Conservation (phyloP, 2,113 vertebrate genomes). For the Ahaetulla prasina region DNA sequence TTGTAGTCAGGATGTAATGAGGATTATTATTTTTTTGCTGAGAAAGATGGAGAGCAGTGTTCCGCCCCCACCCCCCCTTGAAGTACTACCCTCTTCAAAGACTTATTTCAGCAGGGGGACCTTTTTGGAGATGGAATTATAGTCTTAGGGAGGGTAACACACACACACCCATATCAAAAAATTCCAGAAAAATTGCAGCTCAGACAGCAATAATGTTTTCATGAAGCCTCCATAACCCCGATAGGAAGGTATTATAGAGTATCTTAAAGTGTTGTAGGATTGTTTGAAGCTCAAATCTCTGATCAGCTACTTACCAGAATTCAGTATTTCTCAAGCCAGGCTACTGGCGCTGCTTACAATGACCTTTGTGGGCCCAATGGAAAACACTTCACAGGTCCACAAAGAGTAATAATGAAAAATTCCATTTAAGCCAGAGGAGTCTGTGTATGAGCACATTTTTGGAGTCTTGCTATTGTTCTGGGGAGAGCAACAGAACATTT, state of each 20-base stretch:
- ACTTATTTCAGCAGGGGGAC: background rate
- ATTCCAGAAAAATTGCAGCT: background rate
- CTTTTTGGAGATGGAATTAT: background rate
- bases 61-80: fast-evolving
- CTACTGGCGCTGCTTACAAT: background rate
- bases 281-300: background rate
- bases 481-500: background rate
- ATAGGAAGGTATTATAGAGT: background rate
- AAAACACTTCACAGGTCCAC: background rate
- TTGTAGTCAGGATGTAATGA: background rate
- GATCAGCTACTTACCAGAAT: background rate
- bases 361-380: background rate
- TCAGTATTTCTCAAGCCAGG: background rate
- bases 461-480: background rate
- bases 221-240: background rate
- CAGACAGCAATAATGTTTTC: background rate
- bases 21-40: background rate
- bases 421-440: background rate
- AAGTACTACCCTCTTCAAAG: background rate
- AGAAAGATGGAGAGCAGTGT: background rate
- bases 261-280: background rate
- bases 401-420: background rate
- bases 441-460: background rate
- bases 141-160: background rate
- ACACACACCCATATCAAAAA: background rate